A percentile compares a stretch with the other conserved stretches of the same genome.
Conservation (phyloP, 2,113 vertebrate species). For the Ammodytes marinus region DNA sequence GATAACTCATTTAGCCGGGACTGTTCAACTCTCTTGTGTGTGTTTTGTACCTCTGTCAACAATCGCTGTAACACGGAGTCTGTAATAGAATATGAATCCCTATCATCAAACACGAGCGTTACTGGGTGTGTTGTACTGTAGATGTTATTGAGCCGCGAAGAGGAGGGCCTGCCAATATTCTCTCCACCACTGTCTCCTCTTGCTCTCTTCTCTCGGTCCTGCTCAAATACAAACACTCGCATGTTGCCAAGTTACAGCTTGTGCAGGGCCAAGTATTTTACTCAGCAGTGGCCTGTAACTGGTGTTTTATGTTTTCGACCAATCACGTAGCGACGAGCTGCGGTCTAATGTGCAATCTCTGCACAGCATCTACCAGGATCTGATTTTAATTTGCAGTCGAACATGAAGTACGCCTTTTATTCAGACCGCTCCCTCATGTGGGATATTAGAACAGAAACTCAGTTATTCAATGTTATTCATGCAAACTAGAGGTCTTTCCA, state of each 20-base stretch:
- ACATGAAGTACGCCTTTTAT: slow-evolving; percentile 17
- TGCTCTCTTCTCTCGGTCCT: slow-evolving; percentile 30
- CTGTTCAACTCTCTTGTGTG: slow-evolving; percentile 8
- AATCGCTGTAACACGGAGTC: slow-evolving; percentile 21
- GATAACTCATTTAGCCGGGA: slow-evolving; percentile 24
- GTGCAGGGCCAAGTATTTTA: slow-evolving; percentile 72
- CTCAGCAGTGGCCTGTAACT: slow-evolving; percentile 62
- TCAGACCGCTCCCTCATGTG: not conserved
- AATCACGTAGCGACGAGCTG: slow-evolving; percentile 34
- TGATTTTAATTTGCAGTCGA: slow-evolving; percentile 46
- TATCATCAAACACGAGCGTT: slow-evolving; percentile 26
- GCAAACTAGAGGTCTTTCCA: slow-evolving; percentile 14
- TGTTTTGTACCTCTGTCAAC: slow-evolving; percentile 30
- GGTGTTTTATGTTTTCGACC: slow-evolving; percentile 26
- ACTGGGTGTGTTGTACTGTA: slow-evolving; percentile 28
- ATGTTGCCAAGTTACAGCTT: slow-evolving; percentile 76
- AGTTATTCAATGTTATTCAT: slow-evolving; percentile 29
- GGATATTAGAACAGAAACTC: slow-evolving; percentile 23
- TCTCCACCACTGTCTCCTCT: slow-evolving; percentile 28
- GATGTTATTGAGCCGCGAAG: slow-evolving; percentile 42
- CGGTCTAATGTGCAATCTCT: slow-evolving; percentile 43
- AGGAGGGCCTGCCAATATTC: slow-evolving; percentile 45
- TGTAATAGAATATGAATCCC: too few species aligned
- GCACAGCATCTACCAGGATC: slow-evolving; percentile 31
- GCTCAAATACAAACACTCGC: slow-evolving; percentile 59